A percentile compares a stretch with the other conserved stretches of the same genome.
Evolutionary conservation across 2,113 vertebrate genomes (phyloP).

Genomic region (Sarotherodon lohbergeri): DNA sequence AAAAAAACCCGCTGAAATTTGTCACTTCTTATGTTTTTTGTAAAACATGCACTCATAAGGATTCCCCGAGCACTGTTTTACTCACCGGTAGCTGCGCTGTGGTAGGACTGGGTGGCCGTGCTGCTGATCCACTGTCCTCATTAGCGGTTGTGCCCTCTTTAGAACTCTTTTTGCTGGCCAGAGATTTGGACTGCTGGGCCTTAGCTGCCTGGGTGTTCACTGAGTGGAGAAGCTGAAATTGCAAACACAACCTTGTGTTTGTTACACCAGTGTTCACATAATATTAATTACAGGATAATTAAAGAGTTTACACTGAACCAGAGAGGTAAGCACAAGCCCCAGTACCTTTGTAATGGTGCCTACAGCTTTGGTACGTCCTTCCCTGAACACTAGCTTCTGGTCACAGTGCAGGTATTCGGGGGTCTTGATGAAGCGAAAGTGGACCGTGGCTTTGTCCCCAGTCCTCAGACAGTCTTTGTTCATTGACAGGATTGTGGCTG

Average conservation of each 20-base stretch:
- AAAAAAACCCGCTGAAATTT: background rate
- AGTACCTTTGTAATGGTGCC: slow-evolving; percentile 95
- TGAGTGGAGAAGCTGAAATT: slow-evolving; percentile 83
- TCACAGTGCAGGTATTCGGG: slow-evolving; percentile 92
- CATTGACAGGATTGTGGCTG: slow-evolving; percentile 93
- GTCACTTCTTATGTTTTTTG: background rate
- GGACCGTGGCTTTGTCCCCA: slow-evolving; percentile 91
- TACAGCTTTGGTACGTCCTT: slow-evolving; percentile 94
- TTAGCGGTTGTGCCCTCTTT: slow-evolving; percentile 61
- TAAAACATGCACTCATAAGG: background rate
- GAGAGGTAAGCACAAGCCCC: background rate
- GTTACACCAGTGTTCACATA: background rate
- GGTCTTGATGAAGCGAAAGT: slow-evolving; percentile 97
- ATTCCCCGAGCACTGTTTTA: background rate
- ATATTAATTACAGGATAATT: background rate
- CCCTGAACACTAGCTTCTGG: slow-evolving; percentile 92
- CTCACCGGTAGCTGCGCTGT: slow-evolving; percentile 70
- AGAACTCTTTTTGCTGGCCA: slow-evolving; percentile 78
- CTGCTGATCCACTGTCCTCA: slow-evolving; percentile 51
- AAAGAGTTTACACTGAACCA: background rate
- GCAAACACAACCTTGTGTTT: background rate
- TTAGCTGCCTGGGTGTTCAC: slow-evolving; percentile 87
- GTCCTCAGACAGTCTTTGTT: slow-evolving; percentile 93
- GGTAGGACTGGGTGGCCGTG: slow-evolving; percentile 58
- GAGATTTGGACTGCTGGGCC: slow-evolving; percentile 89